These are phyloP conservation scores for Pseudocheirus occidentalis DNA, from an alignment of 2,797 vertebrate genomes.

Conservation along the genomic window DNA sequence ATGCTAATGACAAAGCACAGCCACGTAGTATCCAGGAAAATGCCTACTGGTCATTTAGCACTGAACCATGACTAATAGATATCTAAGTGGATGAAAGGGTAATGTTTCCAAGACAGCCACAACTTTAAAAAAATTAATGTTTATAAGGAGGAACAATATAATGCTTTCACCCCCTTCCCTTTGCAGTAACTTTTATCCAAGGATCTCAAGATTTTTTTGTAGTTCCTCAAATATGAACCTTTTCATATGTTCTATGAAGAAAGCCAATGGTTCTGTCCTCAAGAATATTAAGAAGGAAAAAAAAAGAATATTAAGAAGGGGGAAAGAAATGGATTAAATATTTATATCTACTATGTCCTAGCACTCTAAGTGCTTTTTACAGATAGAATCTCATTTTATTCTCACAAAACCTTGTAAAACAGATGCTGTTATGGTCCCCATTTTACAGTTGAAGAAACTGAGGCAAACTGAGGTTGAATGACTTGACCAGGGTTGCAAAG, in stretches of 20 bases:
- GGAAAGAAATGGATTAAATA: neutral
- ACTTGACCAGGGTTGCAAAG: neutral
- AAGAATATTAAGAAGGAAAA: neutral
- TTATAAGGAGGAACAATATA: neutral
- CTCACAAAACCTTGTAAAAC: neutral
- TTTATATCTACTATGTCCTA: neutral
- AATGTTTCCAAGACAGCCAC: slow-evolving; percentile 25
- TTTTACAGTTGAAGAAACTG: neutral
- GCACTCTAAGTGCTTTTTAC: neutral
- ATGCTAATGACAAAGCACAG: slow-evolving; percentile 44
- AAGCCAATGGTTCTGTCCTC: neutral
- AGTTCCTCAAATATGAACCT: neutral
- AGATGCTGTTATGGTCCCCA: neutral
- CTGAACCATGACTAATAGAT: slow-evolving; percentile 65
- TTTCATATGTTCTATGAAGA: neutral
- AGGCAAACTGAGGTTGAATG: neutral
- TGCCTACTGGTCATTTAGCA: slow-evolving; percentile 44
- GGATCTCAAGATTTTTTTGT: slow-evolving; percentile 35
- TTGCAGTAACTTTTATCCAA: slow-evolving; percentile 15
- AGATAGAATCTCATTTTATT: too few species aligned
- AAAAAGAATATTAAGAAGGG: neutral
- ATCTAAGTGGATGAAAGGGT: slow-evolving; percentile 60
- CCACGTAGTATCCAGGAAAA: slow-evolving; percentile 56
- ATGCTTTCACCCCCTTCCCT: neutral
- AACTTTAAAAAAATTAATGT: slow-evolving; percentile 1